phyloP scores from a whole-genome alignment of 1,140 invertebrate species.

The Vollenhovia emeryi region DNA sequence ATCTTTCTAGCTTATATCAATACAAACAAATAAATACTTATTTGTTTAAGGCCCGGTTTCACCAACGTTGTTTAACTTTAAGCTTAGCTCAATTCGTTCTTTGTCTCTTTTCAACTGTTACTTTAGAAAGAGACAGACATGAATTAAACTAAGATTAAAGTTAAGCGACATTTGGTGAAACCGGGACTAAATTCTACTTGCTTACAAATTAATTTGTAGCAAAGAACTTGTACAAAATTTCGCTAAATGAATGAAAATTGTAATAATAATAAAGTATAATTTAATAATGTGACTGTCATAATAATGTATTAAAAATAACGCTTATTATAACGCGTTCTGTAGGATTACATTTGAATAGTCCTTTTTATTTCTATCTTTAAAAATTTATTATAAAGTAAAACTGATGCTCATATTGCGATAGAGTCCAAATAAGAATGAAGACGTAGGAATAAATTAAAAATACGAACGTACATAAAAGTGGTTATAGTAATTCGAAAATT shows the following conservation, averaged over 20 bases:
- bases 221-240: background rate
- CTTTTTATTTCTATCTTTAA: background rate
- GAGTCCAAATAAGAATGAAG: too few species aligned
- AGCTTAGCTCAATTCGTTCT: too few species aligned
- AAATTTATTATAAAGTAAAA: slow-evolving; percentile 8
- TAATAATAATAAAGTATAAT: slow-evolving; percentile 2
- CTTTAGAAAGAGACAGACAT: too few species aligned
- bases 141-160: too few species aligned
- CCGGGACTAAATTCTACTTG: too few species aligned
- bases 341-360: background rate
- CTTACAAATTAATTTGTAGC: background rate
- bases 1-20: too few species aligned
- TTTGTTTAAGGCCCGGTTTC: too few species aligned
- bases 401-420: too few species aligned
- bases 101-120: too few species aligned
- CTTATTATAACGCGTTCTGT: background rate
- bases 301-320: background rate
- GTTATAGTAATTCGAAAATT: background rate
- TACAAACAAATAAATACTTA: too few species aligned
- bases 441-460: background rate
- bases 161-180: too few species aligned
- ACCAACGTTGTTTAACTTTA: too few species aligned
- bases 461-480: background rate
- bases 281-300: background rate
- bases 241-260: background rate